phyloP scores from a whole-genome alignment of 2,888 invertebrate genomes.

The Meandrusa payeni region DNA sequence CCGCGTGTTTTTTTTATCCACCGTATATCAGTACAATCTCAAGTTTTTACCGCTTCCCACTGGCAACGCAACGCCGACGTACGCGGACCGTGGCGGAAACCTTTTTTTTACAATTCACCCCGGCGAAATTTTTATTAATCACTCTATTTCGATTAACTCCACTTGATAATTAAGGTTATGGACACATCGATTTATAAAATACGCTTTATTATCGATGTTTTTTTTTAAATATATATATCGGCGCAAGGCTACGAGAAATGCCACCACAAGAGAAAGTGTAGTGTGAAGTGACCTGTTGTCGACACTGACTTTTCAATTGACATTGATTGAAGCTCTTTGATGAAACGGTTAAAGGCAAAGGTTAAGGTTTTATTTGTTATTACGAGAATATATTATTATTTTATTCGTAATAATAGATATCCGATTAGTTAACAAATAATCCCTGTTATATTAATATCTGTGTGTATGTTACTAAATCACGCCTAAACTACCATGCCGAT shows the following conservation, averaged over 20 bases:
- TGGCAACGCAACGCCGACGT: constrained; percentile 29
- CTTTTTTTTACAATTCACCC: constrained; percentile 32
- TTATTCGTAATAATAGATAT: too few species aligned
- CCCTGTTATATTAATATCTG: too few species aligned
- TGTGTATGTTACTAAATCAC: too few species aligned
- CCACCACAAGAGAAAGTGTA: constrained; percentile 44
- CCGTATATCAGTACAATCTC: constrained; percentile 35
- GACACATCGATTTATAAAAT: constrained; percentile 21
- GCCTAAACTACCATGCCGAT: too few species aligned
- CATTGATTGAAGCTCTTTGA: constrained; percentile 47
- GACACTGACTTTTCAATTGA: constrained; percentile 55
- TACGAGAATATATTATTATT: too few species aligned
- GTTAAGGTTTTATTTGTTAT: too few species aligned
- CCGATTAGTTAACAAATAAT: too few species aligned
- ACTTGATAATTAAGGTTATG: constrained; percentile 25
- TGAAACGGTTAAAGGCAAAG: constrained; percentile 39
- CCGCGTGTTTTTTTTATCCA: constrained; percentile 29
- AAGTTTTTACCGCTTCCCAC: constrained; percentile 28
- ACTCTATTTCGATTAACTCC: constrained; percentile 41
- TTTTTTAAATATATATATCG: too few species aligned
- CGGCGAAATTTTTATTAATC: constrained; percentile 54
- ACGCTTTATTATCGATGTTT: constrained; percentile 18
- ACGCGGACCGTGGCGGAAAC: constrained; percentile 29
- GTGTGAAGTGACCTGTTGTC: constrained; percentile 40
- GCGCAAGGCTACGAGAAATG: constrained; percentile 24